These are phyloP conservation scores for Muntiacus muntjak DNA, from an alignment of 2,113 vertebrate species.

Conservation along the genomic window DNA sequence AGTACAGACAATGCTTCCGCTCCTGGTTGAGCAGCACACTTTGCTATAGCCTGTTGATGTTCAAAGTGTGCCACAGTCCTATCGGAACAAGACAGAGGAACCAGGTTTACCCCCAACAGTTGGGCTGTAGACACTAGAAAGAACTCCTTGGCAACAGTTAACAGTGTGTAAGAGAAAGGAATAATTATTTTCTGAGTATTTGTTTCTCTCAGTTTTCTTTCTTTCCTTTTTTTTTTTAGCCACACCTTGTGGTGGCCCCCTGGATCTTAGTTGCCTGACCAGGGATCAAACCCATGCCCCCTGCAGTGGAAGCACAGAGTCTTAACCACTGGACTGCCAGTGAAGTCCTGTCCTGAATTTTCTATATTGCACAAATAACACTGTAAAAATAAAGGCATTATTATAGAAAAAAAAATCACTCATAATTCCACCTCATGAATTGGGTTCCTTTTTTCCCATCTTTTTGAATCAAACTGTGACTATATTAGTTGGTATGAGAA, in stretches of 20 bases:
- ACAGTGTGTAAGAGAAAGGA: neutral
- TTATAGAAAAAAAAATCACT: neutral
- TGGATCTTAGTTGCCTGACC: neutral
- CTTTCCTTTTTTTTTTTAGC: neutral
- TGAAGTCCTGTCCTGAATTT: neutral
- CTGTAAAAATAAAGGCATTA: neutral
- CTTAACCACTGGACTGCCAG: neutral
- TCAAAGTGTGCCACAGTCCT: neutral
- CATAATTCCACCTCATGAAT: neutral
- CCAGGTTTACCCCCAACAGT: neutral
- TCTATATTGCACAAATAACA: neutral
- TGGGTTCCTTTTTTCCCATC: neutral
- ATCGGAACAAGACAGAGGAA: neutral
- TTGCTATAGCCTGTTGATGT: neutral
- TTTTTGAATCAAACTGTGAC: neutral
- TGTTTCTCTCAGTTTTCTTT: neutral
- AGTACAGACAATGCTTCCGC: neutral
- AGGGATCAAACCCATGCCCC: neutral
- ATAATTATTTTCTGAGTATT: neutral
- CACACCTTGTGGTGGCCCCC: accelerated
- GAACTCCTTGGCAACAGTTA: neutral
- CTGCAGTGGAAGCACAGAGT: neutral
- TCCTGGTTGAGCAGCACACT: neutral
- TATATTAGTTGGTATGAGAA: neutral
- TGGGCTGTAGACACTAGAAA: neutral